A percentile compares a stretch with the other conserved stretches of the same genome.
Evolutionary conservation across 2,113 vertebrate species (phyloP).

Genomic region (Sinocyclocheilus rhinocerous): DNA sequence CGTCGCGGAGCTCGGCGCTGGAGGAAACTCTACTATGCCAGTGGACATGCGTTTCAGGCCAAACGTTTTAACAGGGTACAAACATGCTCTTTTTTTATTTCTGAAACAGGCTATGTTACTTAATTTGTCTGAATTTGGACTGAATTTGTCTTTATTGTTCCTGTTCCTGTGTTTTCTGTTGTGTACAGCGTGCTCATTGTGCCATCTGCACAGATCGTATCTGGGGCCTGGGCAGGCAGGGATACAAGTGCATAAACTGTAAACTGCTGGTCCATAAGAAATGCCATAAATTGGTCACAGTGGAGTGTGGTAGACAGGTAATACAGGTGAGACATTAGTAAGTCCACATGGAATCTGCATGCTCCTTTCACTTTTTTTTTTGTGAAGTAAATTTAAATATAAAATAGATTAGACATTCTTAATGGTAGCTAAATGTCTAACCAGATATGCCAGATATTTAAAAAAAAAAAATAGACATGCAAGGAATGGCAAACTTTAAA

Average conservation of each 20-base stretch:
- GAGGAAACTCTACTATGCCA: constrained; percentile 98
- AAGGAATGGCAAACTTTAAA: not conserved
- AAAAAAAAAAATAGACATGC: not conserved
- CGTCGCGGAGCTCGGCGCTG: constrained; percentile 93
- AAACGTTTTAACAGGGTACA: constrained; percentile 97
- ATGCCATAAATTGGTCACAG: constrained; percentile 93
- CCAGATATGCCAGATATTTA: not conserved
- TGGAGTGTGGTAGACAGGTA: constrained; percentile 87
- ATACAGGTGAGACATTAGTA: constrained; percentile 20
- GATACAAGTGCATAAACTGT: constrained; percentile 99
- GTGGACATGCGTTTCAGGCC: constrained; percentile 97
- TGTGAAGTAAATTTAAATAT: not conserved
- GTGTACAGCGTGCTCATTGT: constrained; percentile 90
- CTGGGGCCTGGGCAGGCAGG: constrained; percentile 97
- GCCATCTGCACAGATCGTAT: constrained; percentile 97
- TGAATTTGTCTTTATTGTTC: too few species aligned
- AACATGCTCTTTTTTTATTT: not conserved
- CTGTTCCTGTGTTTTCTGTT: constrained; percentile 30
- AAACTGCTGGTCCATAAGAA: constrained; percentile 99
- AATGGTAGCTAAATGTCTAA: not conserved
- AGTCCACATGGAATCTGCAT: not conserved
- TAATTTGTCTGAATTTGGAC: not conserved
- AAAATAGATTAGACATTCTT: not conserved
- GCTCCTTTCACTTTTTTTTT: not conserved
- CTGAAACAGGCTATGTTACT: not conserved